Base-by-base conservation (phyloP, 2,113 vertebrate genomes). In the Hippotragus niger region DNA sequence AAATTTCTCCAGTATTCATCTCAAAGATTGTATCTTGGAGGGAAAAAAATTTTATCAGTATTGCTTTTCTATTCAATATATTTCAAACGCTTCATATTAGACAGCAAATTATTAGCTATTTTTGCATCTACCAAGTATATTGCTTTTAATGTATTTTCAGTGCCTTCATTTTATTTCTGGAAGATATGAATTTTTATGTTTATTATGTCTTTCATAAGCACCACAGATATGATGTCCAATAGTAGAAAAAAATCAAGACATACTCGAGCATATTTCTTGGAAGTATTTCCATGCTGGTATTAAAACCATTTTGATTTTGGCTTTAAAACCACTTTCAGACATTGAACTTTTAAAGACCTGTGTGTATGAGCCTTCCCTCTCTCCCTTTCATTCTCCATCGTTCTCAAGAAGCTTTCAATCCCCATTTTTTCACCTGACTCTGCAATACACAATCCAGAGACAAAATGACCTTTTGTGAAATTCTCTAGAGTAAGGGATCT, bases 401-500 rank as follows among this genome's bases (percentile, higher is more conserved):
- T 33, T 33, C 58, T 57, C 89, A 88, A 64, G 40, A 90, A 74
- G 93, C 33, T 80, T 87, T 23, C 33, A 62, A 43, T 31, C 16
- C 13, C 86, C 64, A 67, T 3, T n/a, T 83, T 88, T 85, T 62
- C 57, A 25, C 50, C 55, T 87, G 50, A 86, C 45, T 64, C 45
- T 96, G 53, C n/a, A 47, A 43, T 13, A 62, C 17, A 82, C 27
- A 45, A 81, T 27, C 47, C 47, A 43, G 4, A 17, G 78, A 80
- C 64, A 93, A 86, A 96, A 93, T 36, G 80, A 96, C 60, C 88
- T 97, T 86, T 60, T 81, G 31, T 40, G 52, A 93, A 97, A 88
- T 92, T 53, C 90, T 15, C n/a, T 16, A 76, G 27, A 71, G n/a
- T 53, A 81, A 50, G 47, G 17, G n/a, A 85, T 90, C 92, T 85